Evolutionary conservation across 2,113 vertebrate genomes (phyloP).

Genomic region (Rhegmatorhina hoffmannsi): DNA sequence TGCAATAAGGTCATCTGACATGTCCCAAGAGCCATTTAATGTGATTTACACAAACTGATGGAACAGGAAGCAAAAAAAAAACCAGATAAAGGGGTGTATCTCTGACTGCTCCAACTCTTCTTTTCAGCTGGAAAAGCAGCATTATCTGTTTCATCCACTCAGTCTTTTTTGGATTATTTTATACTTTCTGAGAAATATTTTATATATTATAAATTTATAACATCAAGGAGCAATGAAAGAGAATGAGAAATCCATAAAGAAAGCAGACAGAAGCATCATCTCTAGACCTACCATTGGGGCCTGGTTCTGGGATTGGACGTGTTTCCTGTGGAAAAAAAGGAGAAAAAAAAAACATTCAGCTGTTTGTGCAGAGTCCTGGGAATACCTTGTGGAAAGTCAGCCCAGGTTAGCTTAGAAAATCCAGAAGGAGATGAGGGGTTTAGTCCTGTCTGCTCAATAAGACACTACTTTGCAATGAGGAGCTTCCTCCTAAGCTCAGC

Average conservation of each 20-base stretch:
- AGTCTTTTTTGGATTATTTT: neutral
- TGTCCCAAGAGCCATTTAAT: neutral
- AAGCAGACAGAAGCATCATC: neutral
- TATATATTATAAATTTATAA: neutral
- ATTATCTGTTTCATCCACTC: neutral
- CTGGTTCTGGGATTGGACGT: constrained; percentile 77
- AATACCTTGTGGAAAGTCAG: neutral
- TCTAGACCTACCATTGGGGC: constrained; percentile 75
- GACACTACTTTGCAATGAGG: fast-evolving
- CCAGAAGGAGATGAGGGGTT: neutral
- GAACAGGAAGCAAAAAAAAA: neutral
- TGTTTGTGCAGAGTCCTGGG: neutral
- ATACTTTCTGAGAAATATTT: neutral
- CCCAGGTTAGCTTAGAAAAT: neutral
- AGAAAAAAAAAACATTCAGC: neutral
- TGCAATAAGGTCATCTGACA: neutral
- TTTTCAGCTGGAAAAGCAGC: neutral
- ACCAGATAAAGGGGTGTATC: neutral
- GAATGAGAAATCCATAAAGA: neutral
- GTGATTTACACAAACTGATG: neutral
- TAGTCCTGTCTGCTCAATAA: neutral
- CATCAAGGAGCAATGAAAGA: neutral
- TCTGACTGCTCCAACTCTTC: neutral
- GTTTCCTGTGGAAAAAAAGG: constrained; percentile 73
- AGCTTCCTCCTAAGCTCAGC: neutral